Evolutionary conservation across 2,888 invertebrate species (phyloP).

Genomic region (Shargacucullia verbasci): DNA sequence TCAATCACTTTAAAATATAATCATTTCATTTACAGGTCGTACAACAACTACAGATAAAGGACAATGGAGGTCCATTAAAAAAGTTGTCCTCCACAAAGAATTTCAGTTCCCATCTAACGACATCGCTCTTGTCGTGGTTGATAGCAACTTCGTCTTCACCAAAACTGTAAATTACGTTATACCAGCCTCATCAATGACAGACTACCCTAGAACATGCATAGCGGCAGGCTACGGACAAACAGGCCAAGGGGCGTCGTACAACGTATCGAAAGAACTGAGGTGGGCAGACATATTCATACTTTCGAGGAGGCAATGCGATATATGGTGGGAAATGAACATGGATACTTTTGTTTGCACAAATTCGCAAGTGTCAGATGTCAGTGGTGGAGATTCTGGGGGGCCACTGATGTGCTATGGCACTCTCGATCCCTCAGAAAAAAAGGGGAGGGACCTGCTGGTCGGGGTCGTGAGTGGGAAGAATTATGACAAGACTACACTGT

Average conservation of each 20-base stretch:
- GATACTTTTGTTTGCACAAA: conserved; percentile 34
- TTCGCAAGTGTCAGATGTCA: conserved; percentile 21
- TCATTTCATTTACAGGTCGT: conserved; percentile 16
- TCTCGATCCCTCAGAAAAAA: conserved; percentile 56
- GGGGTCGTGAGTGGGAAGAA: conserved; percentile 60
- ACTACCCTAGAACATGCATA: conserved; percentile 63
- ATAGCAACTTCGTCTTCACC: conserved; percentile 56
- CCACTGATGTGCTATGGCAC: conserved; percentile 70
- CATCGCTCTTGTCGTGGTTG: conserved; percentile 67
- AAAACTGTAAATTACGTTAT: conserved; percentile 57
- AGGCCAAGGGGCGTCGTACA: conserved; percentile 17
- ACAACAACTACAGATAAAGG: conserved; percentile 17
- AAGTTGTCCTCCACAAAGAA: conserved; percentile 47
- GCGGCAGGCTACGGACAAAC: conserved; percentile 68
- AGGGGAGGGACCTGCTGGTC: conserved; percentile 62
- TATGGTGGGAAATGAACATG: conserved; percentile 70
- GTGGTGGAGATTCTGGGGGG: conserved; percentile 75
- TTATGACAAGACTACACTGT: conserved; percentile 35
- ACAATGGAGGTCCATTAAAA: conserved; percentile 60
- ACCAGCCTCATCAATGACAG: conserved; percentile 51
- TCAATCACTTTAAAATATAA: not conserved
- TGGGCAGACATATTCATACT: conserved; percentile 64
- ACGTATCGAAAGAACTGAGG: conserved; percentile 59
- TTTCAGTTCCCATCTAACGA: conserved; percentile 67
- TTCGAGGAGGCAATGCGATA: conserved; percentile 60